These are phyloP conservation scores for Hozukius guyotensis DNA, from an alignment of 2,797 vertebrate genomes.

Conservation along the genomic window DNA sequence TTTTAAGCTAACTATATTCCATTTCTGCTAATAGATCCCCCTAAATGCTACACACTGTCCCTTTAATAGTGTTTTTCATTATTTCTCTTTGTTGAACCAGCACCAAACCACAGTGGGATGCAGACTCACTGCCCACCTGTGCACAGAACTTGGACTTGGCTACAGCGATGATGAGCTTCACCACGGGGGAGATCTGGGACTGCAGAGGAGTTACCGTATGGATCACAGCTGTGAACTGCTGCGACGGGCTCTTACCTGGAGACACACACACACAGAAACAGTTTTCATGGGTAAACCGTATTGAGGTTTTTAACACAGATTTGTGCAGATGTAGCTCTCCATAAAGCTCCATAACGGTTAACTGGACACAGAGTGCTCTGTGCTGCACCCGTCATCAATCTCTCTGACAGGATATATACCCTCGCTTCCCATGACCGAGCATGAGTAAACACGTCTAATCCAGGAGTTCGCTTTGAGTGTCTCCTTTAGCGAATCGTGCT, in stretches of 20 bases:
- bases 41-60: neutral
- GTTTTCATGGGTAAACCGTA: conserved; percentile 24
- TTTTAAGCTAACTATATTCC: neutral
- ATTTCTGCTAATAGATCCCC: neutral
- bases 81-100: neutral
- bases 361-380: conserved; percentile 36
- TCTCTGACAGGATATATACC: conserved; percentile 51
- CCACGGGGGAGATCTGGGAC: conserved; percentile 82
- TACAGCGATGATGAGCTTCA: conserved; percentile 86
- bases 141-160: conserved; percentile 88
- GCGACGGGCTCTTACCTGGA: conserved; percentile 81
- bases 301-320: conserved; percentile 19
- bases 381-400: conserved; percentile 55
- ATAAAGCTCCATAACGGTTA: conserved; percentile 50
- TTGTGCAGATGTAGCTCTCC: conserved; percentile 37
- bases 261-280: conserved; percentile 33
- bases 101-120: neutral
- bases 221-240: conserved; percentile 86
- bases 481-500: conserved; percentile 26
- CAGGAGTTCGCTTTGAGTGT: conserved; percentile 9
- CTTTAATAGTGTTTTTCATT: neutral
- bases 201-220: conserved; percentile 82
- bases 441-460: conserved; percentile 55
- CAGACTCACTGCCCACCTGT: conserved; percentile 72
- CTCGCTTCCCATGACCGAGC: conserved; percentile 40